These are phyloP conservation scores for Myathropa florea DNA, from an alignment of 2,888 invertebrate genomes.

Conservation along the genomic window DNA sequence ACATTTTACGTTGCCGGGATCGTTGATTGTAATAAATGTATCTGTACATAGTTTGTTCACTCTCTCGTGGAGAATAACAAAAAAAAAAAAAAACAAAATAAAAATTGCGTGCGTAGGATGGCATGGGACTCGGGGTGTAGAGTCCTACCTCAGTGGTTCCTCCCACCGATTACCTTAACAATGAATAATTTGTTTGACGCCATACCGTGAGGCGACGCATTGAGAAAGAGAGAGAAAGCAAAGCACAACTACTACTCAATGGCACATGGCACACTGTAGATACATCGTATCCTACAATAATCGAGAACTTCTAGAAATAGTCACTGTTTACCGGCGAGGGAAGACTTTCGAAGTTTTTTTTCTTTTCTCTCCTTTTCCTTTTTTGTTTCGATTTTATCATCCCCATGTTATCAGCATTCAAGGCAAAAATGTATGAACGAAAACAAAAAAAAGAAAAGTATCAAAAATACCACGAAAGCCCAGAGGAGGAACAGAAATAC, in stretches of 20 bases:
- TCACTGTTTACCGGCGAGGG: constrained; percentile 22
- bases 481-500: neutral
- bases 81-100: neutral
- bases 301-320: constrained; percentile 23
- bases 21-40: constrained; percentile 53
- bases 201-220: constrained; percentile 19
- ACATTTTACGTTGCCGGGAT: constrained; percentile 60
- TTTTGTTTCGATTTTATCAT: constrained; percentile 7
- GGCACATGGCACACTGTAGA: constrained; percentile 15
- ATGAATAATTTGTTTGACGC: constrained; percentile 48
- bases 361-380: neutral
- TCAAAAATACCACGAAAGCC: neutral
- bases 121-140: constrained; percentile 12
- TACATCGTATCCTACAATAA: constrained; percentile 7
- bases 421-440: neutral
- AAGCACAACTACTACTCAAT: constrained; percentile 6
- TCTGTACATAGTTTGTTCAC: constrained; percentile 32
- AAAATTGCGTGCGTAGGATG: constrained; percentile 61
- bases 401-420: constrained; percentile 15
- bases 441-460: neutral
- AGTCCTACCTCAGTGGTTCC: constrained; percentile 32
- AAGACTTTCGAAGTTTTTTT: neutral
- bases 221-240: neutral
- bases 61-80: neutral
- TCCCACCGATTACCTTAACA: constrained; percentile 34